Conservation (phyloP, 1,140 invertebrate species). For the Euwallacea similis region DNA sequence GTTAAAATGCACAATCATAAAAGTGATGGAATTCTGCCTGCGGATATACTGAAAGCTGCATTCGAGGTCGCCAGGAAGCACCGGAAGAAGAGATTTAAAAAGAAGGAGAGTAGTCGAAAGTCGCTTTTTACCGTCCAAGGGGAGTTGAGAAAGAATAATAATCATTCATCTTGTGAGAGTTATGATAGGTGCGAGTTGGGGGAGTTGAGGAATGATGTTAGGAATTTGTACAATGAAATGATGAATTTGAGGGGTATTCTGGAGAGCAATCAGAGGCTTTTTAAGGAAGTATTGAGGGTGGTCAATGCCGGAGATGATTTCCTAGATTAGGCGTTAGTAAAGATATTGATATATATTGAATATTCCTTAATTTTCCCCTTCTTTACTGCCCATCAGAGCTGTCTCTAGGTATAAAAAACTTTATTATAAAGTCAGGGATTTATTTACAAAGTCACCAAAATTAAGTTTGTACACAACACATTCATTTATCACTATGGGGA, state of each 20-base stretch:
- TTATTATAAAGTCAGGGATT: too few relatives aligned
- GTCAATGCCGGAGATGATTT: neutral
- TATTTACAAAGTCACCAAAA: too few relatives aligned
- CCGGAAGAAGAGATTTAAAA: conserved; percentile 57
- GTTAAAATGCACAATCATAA: conserved; percentile 28
- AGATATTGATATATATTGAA: neutral
- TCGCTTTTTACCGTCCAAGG: neutral
- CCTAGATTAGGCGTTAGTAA: neutral
- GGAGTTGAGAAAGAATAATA: neutral
- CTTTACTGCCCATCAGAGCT: too few relatives aligned
- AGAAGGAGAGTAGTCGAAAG: neutral
- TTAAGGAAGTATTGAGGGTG: conserved; percentile 40
- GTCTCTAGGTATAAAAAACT: too few relatives aligned
- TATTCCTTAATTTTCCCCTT: too few relatives aligned
- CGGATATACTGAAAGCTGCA: conserved; percentile 28
- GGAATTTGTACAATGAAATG: conserved; percentile 62
- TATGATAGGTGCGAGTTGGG: conserved; percentile 55
- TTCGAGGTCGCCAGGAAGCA: conserved; percentile 30
- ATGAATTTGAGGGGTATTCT: conserved; percentile 59
- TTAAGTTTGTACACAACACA: too few relatives aligned
- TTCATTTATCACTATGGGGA: too few relatives aligned
- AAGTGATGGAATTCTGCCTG: conserved; percentile 23
- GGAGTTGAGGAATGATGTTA: conserved; percentile 62
- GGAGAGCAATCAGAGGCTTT: conserved; percentile 42
- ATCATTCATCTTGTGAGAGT: neutral